These are phyloP conservation scores for human DNA, from an alignment of 2,113 vertebrate species.

Conservation along the genomic window DNA sequence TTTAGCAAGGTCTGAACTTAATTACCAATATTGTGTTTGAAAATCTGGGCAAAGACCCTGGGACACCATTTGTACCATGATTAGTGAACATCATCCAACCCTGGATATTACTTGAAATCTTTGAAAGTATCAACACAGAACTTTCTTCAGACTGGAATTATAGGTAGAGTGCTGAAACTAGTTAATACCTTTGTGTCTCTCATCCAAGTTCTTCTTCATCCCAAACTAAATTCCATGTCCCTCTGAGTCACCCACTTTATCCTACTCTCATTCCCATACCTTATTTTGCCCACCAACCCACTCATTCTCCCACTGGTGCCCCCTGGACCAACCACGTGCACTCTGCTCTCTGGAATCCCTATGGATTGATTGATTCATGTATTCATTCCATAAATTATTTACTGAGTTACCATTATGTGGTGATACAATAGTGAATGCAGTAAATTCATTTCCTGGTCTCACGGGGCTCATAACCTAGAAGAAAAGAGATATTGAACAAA, in stretches of 20 bases:
- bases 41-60: background rate
- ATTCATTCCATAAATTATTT: background rate
- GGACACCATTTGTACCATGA: too few relatives aligned
- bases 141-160: background rate
- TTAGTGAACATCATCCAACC: background rate
- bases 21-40: background rate
- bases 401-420: background rate
- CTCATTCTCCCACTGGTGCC: background rate
- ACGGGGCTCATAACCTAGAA: background rate
- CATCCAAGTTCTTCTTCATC: background rate
- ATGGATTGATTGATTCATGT: background rate
- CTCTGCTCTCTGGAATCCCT: background rate
- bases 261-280: background rate
- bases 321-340: background rate
- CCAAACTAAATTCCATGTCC: background rate
- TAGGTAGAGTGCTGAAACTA: background rate
- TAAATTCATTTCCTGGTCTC: background rate
- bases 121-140: background rate
- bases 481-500: background rate
- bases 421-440: background rate
- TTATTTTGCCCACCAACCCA: background rate
- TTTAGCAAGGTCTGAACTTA: background rate
- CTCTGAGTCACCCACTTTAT: background rate
- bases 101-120: background rate
- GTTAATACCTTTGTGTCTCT: background rate